These are phyloP conservation scores for Falcunculus frontatus DNA, from an alignment of 2,113 vertebrate genomes.

Conservation along the genomic window DNA sequence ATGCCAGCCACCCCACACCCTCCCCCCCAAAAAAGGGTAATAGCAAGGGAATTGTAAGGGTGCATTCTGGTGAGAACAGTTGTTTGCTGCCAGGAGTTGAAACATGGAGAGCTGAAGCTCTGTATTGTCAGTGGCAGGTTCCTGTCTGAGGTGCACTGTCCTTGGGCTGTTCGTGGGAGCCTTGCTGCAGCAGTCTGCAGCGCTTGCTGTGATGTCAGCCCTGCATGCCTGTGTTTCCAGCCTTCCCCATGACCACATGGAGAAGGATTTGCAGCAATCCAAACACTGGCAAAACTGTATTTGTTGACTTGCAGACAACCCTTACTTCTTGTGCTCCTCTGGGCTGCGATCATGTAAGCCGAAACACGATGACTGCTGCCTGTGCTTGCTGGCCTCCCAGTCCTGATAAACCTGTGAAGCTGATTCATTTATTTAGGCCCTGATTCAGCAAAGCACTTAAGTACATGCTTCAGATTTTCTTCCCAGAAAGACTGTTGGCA, in stretches of 20 bases:
- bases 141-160: not conserved
- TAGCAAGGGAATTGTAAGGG: not conserved
- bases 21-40: accelerated
- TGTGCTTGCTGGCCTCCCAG: not conserved
- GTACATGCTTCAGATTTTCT: not conserved
- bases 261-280: constrained; percentile 1
- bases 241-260: not conserved
- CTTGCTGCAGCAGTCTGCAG: not conserved
- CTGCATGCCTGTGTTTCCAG: not conserved
- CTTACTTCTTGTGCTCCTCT: not conserved
- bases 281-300: not conserved
- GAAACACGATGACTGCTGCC: not conserved
- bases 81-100: not conserved
- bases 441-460: constrained; percentile 21
- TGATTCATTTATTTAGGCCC: not conserved
- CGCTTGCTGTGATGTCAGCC: not conserved
- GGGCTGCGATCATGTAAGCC: not conserved
- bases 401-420: not conserved
- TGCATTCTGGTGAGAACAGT: not conserved
- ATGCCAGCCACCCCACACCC: not conserved
- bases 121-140: not conserved
- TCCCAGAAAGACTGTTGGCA: not conserved
- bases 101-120: not conserved
- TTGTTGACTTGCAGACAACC: constrained; percentile 30
- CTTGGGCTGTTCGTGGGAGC: not conserved